Base-by-base conservation (phyloP, 2,888 invertebrate species). In the Globia sparganii region DNA sequence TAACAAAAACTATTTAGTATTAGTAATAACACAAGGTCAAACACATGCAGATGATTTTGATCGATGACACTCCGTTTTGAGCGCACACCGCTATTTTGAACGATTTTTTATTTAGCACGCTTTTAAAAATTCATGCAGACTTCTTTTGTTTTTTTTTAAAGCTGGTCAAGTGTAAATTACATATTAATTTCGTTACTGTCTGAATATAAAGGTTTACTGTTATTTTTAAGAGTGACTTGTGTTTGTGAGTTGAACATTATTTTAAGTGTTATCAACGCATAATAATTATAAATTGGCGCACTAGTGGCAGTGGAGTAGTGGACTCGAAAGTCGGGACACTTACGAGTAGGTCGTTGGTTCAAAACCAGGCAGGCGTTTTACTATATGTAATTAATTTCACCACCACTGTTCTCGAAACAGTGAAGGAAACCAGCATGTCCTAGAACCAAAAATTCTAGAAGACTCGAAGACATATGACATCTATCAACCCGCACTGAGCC, bases 11-110 rank as follows among this genome's bases (percentile, higher is more conserved):
- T 88, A 88, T 88, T 88, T 83, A 81, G 85, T 77, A 64, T 65
- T 79, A 79, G 49, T 43, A 84, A 72, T 77, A 80, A 82, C 86
- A 81, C 87, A 90, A 89, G 88, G 89, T 89, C 87, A 85, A 84
- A 82, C 84, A 87, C 88, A 88, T 88, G 90, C 90, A 89, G 86
- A 90, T 90, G 88, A 91, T 90, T 88, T 90, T 92, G 93, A 92
- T 92, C 87, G 92, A 92, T 92, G 92, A 90, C 90, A 91, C 84
- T 85, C 86, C 83, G 83, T 86, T 90, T 90, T 86, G 81, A 86
- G 83, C 81, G 80, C 69, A 67, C 64, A 80, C 79, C 72, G 71
- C 65, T 77, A 77, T 79, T 86, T 82, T 34, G 71, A 77, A 70
- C 59, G n/a, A 4, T 64, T 72, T 82, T 83, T 72, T 81, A 70